Base-by-base conservation (phyloP, 2,113 vertebrate species). In the Phylloscopus trochilus region DNA sequence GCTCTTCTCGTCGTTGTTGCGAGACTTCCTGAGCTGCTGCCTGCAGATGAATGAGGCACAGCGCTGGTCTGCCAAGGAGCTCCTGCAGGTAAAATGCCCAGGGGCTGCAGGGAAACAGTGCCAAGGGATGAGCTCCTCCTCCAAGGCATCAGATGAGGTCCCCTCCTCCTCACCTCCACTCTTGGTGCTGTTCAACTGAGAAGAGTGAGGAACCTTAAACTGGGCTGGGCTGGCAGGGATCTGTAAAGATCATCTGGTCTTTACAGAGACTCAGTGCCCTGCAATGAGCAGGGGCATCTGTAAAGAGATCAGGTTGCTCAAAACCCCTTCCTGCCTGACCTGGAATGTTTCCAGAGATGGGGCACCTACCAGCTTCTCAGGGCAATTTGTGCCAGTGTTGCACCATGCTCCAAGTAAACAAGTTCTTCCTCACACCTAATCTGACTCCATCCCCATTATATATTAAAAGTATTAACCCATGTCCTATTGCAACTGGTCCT, bases 31-130 rank as follows among this genome's bases (percentile, higher is more conserved):
- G 78, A 99, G 98, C 94, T 98, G 98, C 97, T 99, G 99, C 96
- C 98, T 99, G 94, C 99, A 99, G 97, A 99, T 98, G 98, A 99
- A 99, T 11, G 98, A 99, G 89, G 98, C 98, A 93, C 98, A 98
- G 74, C 96, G 99, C 97, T 99, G 99, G 70, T 99, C 99, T 49
- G 99, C 99, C 87, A 99, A 99, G 97, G 98, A 99, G 82, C 98
- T 99, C 83, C 98, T 99, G 79, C 99, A 99, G 99, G 99, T 99
- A 97, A 92, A 60, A 37, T 43, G 63, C 3, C 1, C 55, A 63
- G 39, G 6, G 3, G 18, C 51, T 80, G 46, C 56, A 64, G 63
- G 74, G 26, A 37, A 70, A 24, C 7, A 7, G 46, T 55, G 10
- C 4, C 2, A 0, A 7, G 10, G 28, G 14, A 23, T 0, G 15